Base-by-base conservation (phyloP, 2,888 invertebrate genomes). In the Cheilosia impressa region DNA sequence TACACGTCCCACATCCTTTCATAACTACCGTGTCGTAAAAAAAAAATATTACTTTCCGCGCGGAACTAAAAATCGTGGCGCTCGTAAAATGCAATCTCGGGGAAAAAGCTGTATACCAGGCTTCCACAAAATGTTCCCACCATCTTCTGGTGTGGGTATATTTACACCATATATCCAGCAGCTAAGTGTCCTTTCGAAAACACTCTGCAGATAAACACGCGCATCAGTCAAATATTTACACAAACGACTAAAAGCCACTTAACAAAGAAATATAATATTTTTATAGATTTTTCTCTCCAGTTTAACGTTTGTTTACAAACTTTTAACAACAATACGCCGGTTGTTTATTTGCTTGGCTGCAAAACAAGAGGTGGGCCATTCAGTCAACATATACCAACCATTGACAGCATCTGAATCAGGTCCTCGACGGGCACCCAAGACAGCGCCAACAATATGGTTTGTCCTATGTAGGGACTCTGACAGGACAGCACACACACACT, bases 231-330 rank as follows among this genome's bases (percentile, higher is more conserved):
- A 84, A 84, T 84, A 84, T 84, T 84, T 84, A 75, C 79, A 15
- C 65, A 79, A 84, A 75, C 41, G 69, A 79, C 84, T 84, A 79
- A 84, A 84, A 84, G 84, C 84, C 84, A 84, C 84, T 84, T 84
- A 69, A 75, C 58, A 47, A 15, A 24, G 84, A 84, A 79, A 84
- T 69, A 79, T 79, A 75, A 84, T 84, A 84, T 79, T 78, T 77
- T 77, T 77, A 68, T 69, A 50, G 31, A 31, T 31, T 31, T 31
- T 63, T 69, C 50, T 58, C 50, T 47, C 31, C 65, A 58, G 27
- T 55, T 77, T 68, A 31, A 66, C 72, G 66, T 68, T 77, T 83
- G 77, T 83, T 83, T 72, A 83, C 82, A 83, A 78, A 83, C 82
- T 83, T 83, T 83, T 78, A 72, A 72, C 66, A 83, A 68, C 55